These are phyloP conservation scores for Penaeus vannamei DNA, from an alignment of 1,140 invertebrate species.

Conservation along the genomic window DNA sequence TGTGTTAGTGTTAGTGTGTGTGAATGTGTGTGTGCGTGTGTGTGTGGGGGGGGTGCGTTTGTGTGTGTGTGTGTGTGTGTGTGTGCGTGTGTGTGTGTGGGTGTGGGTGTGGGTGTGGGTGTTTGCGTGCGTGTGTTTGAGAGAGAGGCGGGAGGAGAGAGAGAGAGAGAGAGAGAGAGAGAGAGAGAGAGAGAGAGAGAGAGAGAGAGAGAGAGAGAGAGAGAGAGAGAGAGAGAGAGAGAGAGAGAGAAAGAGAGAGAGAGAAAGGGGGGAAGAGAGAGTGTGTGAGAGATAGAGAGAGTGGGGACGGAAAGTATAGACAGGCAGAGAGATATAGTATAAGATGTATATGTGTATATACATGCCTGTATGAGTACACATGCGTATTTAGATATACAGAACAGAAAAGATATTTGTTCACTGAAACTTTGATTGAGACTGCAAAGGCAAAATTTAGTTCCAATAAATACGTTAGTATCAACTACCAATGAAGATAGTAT, in stretches of 20 bases:
- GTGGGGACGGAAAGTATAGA: neutral
- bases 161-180: neutral
- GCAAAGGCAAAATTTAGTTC: too few species aligned
- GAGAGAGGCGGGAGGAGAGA: neutral
- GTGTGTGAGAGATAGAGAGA: neutral
- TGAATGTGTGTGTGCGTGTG: neutral
- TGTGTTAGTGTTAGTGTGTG: too few species aligned
- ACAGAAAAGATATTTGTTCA: too few species aligned
- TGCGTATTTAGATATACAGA: too few species aligned
- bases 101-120: too few species aligned
- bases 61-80: neutral
- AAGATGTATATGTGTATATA: neutral
- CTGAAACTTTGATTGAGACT: too few species aligned
- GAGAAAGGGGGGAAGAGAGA: neutral
- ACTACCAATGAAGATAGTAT: too few species aligned
- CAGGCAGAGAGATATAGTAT: too few species aligned
- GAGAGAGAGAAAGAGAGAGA: neutral
- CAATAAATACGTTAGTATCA: too few species aligned
- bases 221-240: too few species aligned
- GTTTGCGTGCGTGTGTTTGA: neutral
- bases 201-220: neutral
- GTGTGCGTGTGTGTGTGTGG: too few species aligned
- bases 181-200: slow-evolving; percentile 7
- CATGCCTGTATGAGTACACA: neutral
- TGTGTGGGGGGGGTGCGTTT: too few species aligned